phyloP scores from a whole-genome alignment of 2,113 vertebrate species.

The Carettochelys insculpta region DNA sequence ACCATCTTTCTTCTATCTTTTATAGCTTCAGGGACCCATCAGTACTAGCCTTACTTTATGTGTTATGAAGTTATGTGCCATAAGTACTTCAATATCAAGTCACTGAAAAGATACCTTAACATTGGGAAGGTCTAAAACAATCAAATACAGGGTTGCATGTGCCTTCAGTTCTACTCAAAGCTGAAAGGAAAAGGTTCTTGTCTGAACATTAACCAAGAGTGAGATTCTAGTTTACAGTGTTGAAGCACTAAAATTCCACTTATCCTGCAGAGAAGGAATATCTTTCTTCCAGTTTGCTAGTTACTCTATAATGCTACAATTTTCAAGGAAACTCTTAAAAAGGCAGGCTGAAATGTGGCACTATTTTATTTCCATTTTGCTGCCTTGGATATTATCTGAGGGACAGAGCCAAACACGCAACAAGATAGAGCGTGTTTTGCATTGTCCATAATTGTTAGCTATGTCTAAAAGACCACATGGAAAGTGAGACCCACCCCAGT shows the following conservation, averaged over 20 bases:
- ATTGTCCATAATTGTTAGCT: background rate
- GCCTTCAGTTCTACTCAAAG: no score
- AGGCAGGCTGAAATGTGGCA: rapidly evolving
- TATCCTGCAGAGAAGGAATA: no score
- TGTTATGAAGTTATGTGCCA: conserved; percentile 11
- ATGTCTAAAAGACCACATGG: background rate
- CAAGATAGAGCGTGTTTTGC: background rate
- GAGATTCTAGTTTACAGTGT: no score
- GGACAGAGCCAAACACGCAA: rapidly evolving
- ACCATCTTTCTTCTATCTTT: background rate
- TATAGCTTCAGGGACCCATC: conserved; percentile 2
- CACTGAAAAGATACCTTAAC: background rate
- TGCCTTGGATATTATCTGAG: rapidly evolving
- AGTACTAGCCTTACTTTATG: background rate
- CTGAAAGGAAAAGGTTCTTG: background rate
- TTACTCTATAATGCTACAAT: background rate
- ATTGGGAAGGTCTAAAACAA: background rate
- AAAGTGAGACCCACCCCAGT: background rate
- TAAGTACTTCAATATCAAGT: background rate
- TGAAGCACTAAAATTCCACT: no score
- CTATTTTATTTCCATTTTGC: rapidly evolving
- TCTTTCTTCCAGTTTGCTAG: no score
- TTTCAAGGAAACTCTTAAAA: background rate
- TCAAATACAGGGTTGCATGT: background rate
- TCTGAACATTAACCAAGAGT: no score